phyloP scores from a whole-genome alignment of 2,113 vertebrate species.

The Sturnus vulgaris region DNA sequence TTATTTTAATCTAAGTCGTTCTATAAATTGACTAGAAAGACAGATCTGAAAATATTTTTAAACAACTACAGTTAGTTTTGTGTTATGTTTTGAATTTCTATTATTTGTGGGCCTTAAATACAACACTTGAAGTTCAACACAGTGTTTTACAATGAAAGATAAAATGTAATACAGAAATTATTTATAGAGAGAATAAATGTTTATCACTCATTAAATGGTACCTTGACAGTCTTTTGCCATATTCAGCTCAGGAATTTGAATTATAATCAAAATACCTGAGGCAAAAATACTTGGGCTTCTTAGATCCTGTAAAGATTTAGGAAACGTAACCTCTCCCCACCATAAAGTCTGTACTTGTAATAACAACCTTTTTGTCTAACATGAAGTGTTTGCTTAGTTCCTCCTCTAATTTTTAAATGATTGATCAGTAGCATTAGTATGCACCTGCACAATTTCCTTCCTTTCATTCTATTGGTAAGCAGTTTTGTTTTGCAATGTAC shows the following conservation, averaged over 20 bases:
- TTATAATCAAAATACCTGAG: slow-evolving; percentile 67
- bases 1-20: slow-evolving; percentile 2
- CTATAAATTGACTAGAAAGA: slow-evolving; percentile 25
- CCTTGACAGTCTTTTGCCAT: slow-evolving; percentile 59
- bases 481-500: neutral
- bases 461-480: neutral
- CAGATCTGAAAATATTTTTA: slow-evolving; percentile 43
- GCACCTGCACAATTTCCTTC: neutral
- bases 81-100: slow-evolving; percentile 35
- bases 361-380: neutral
- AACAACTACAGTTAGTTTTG: neutral
- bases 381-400: neutral
- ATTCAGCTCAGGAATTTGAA: slow-evolving; percentile 72
- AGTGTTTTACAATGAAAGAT: slow-evolving; percentile 59
- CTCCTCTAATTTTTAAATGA: neutral
- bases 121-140: slow-evolving; percentile 68
- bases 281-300: slow-evolving; percentile 51
- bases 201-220: slow-evolving; percentile 70
- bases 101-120: slow-evolving; percentile 66
- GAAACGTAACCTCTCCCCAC: neutral
- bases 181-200: slow-evolving; percentile 56
- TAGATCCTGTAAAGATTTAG: slow-evolving; percentile 26
- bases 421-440: neutral
- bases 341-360: neutral
- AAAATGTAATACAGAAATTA: slow-evolving; percentile 70